These are phyloP conservation scores for Cherax quadricarinatus DNA, from an alignment of 1,140 invertebrate genomes.

Conservation along the genomic window DNA sequence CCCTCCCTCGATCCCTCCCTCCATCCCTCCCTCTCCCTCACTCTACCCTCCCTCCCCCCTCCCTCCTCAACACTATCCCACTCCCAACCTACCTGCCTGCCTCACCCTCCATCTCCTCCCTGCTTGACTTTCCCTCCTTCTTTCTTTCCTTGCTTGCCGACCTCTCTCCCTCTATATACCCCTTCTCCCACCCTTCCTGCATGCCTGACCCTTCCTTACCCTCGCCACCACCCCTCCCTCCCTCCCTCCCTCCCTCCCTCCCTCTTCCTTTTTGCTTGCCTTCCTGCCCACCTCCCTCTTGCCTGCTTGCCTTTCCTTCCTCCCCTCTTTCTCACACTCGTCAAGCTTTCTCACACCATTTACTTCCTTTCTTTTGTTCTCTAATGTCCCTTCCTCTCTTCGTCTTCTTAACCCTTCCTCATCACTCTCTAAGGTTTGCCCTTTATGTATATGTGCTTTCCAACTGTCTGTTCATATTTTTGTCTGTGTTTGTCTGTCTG, in stretches of 20 bases:
- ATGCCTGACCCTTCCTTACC: not conserved
- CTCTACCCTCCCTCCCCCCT: slow-evolving; percentile 9
- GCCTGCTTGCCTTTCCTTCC: not conserved
- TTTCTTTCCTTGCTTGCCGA: not conserved
- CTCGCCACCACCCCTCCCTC: not conserved
- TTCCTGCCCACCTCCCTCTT: not conserved
- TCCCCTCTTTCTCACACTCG: slow-evolving; percentile 12
- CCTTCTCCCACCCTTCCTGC: not conserved
- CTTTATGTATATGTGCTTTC: not conserved
- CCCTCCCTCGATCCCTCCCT: not conserved
- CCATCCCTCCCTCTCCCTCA: not conserved
- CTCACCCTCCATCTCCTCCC: not conserved
- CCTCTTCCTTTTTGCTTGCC: not conserved
- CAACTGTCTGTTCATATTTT: too few species aligned
- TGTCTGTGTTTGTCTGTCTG: too few species aligned
- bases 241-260: not conserved
- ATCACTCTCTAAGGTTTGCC: not conserved
- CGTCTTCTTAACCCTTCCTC: not conserved
- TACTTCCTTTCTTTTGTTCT: not conserved
- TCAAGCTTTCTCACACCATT: not conserved
- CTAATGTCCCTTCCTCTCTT: not conserved
- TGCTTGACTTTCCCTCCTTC: not conserved
- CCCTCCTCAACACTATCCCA: not conserved
- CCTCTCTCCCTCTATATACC: not conserved
- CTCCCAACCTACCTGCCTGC: not conserved